Percentiles rank a stretch among this genome's conserved stretches.
Conservation (phyloP, 2,888 invertebrate genomes). For the Pristionchus arcanus region DNA sequence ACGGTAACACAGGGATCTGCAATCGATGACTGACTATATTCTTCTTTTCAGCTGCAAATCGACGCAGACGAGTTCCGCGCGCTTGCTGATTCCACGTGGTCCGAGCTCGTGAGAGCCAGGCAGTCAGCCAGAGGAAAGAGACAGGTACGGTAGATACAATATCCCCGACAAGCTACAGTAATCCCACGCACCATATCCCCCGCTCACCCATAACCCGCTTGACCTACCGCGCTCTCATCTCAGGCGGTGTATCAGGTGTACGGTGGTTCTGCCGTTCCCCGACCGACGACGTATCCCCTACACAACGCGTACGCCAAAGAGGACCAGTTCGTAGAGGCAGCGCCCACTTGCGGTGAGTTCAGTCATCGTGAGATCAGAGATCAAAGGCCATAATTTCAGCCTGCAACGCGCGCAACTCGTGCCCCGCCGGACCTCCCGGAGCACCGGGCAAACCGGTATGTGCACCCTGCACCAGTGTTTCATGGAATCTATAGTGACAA, state of each 20-base stretch:
- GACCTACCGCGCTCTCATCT: background rate
- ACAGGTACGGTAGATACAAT: constrained; percentile 58
- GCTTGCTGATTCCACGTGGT: constrained; percentile 71
- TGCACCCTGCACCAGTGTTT: background rate
- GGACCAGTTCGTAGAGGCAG: constrained; percentile 70
- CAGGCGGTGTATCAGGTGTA: constrained; percentile 61
- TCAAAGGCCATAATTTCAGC: constrained; percentile 56
- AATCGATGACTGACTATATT: background rate
- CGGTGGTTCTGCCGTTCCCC: constrained; percentile 60
- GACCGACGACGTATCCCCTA: constrained; percentile 66
- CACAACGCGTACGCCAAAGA: constrained; percentile 70
- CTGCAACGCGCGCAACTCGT: constrained; percentile 67
- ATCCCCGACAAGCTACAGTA: background rate
- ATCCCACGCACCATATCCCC: background rate
- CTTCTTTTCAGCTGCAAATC: constrained; percentile 62
- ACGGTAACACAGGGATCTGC: background rate
- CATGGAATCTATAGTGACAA: background rate
- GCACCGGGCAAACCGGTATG: constrained; percentile 66
- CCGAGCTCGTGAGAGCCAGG: constrained; percentile 65
- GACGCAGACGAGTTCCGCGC: constrained; percentile 70
- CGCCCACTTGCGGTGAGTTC: constrained; percentile 64
- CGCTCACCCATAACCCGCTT: constrained; percentile 24
- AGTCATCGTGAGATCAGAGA: background rate
- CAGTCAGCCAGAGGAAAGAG: constrained; percentile 59
- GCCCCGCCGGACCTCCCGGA: constrained; percentile 71